Evolutionary conservation across 2,888 invertebrate genomes (phyloP).

Genomic region (Microctonus hyperodae): DNA sequence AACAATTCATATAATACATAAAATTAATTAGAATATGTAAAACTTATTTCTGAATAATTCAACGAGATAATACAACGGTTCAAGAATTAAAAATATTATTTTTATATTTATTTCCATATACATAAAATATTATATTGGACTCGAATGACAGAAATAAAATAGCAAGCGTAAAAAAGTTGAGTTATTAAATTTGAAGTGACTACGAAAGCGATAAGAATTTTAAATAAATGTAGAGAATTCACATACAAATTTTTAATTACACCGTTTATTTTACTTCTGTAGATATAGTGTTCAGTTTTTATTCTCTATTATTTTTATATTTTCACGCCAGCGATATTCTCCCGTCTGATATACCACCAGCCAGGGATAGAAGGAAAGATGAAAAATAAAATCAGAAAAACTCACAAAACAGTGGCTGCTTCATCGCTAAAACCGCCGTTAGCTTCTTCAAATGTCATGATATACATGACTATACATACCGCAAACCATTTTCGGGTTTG

Average conservation of each 20-base stretch:
- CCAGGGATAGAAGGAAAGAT: not conserved
- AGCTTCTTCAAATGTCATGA: not conserved
- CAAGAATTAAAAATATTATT: not conserved
- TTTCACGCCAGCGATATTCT: not conserved
- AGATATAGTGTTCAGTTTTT: not conserved
- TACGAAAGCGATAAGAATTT: not conserved
- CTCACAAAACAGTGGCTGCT: slow-evolving; percentile 17
- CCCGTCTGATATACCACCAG: not conserved
- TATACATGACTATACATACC: not conserved
- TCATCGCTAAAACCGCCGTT: not conserved
- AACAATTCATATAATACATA: not conserved
- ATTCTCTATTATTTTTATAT: not conserved
- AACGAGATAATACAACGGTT: not conserved
- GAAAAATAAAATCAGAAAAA: slow-evolving; percentile 5
- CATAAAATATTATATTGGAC: not conserved
- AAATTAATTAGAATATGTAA: not conserved
- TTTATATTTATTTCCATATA: not conserved
- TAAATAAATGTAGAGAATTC: not conserved
- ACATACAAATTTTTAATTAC: not conserved
- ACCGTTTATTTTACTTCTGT: not conserved
- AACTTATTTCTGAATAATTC: not conserved
- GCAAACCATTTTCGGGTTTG: slow-evolving; percentile 4
- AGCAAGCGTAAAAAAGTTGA: slow-evolving; percentile 1
- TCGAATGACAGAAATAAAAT: not conserved
- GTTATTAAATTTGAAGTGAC: not conserved